Evolutionary conservation across 2,113 vertebrate genomes (phyloP), one percentile per base, ranked within the genome.

Genomic region (Collichthys lucidus): DNA sequence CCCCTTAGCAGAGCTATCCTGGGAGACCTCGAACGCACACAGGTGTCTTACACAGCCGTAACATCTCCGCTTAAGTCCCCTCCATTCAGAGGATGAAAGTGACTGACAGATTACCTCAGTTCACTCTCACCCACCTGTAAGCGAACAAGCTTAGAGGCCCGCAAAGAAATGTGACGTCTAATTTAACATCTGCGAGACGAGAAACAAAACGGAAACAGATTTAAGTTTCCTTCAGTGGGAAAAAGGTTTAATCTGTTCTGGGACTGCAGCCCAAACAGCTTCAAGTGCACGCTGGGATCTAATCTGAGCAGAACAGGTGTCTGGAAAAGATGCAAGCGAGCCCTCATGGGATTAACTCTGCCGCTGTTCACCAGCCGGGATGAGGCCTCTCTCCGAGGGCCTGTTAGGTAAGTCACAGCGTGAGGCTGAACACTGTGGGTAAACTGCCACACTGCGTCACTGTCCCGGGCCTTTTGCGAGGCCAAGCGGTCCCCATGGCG

Each of bases 1-100:
- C 94, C 79, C 50, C 79, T 95, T 92, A 95, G 83, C 47, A 20
- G 86, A 90, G 85, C 93, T 95, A 94, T 94, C 89, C 90, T 91
- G 89, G 90, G 93, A 88, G 69, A 70, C 62, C 40, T 80, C 40
- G 17, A 52, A 81, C 19, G 49, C 22, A 86, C 82, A 76, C 8
- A 74, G 69, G 71, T 77, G 79, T 57, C 74, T 77, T 75, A 75
- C 60, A 42, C 11, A 60, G 47, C 24, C 49, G 42, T 63, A 49
- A 2, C 9, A 47, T 78, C 71, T 59, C 76, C 53, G 64, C 57
- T 19, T 85, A 79, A 87, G 52, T 60, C 73, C 49, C 40, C 60
- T 67, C 64, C 24, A 19, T 29, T 4, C 57, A 66, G 47, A 73
- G 66, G 74, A 71, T 79, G 72, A 79, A 53, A 49, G 60, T 74